Conservation (phyloP, 1,140 invertebrate species). For the Bombus fervidus region DNA sequence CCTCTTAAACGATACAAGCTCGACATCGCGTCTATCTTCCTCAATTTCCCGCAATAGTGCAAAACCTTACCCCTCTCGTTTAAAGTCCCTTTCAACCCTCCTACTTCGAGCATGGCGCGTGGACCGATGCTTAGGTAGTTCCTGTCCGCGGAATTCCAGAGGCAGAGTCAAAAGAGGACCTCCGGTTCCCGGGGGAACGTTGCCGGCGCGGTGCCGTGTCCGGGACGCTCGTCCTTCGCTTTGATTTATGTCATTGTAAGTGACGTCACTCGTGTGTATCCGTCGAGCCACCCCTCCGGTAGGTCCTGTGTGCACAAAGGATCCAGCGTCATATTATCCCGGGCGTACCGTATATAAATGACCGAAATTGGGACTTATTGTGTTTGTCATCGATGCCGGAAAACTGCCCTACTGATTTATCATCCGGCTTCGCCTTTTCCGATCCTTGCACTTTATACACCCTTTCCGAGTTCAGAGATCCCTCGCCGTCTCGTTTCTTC, state of each 20-base stretch:
- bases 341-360: constrained; percentile 81
- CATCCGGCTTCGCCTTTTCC: constrained; percentile 43
- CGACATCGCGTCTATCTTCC: neutral
- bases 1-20: neutral
- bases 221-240: constrained; percentile 78
- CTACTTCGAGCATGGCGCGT: constrained; percentile 12
- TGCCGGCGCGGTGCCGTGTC: constrained; percentile 72
- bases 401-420: constrained; percentile 81
- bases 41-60: constrained; percentile 23
- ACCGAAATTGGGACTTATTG: constrained; percentile 83
- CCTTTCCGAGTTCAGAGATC: neutral
- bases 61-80: constrained; percentile 23
- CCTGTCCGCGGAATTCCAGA: constrained; percentile 24
- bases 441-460: constrained; percentile 12
- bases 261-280: constrained; percentile 82
- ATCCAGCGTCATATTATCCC: constrained; percentile 81
- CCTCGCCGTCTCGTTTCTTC: no score
- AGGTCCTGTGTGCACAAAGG: constrained; percentile 80
- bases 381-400: constrained; percentile 81
- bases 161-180: constrained; percentile 70
- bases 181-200: constrained; percentile 73
- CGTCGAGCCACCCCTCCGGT: constrained; percentile 47
- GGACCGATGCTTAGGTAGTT: constrained; percentile 40
- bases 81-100: constrained; percentile 9
- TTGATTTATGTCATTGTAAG: constrained; percentile 84